Percentiles rank a stretch among this genome's conserved stretches.
Conservation (phyloP, 2,113 vertebrate genomes). For the Oreochromis aureus region DNA sequence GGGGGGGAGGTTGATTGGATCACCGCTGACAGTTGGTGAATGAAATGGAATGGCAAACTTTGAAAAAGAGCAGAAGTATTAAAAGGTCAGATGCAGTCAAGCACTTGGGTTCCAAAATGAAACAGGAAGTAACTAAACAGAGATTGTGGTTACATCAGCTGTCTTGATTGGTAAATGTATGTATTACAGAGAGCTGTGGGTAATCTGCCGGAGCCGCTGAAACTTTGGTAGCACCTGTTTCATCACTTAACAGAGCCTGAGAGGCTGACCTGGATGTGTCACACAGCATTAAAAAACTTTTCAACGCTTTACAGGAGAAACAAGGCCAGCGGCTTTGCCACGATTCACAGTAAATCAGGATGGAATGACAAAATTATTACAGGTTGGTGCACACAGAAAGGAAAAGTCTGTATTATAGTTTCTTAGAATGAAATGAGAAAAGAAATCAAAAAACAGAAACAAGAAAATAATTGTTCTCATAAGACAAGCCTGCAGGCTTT, state of each 20-base stretch:
- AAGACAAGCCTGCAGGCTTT: not conserved
- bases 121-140: not conserved
- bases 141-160: not conserved
- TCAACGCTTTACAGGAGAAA: not conserved
- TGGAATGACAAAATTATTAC: not conserved
- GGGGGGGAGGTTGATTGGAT: not conserved
- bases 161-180: not conserved
- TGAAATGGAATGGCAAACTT: not conserved
- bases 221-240: not conserved
- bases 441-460: not conserved
- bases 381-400: not conserved
- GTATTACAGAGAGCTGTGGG: not conserved
- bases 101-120: not conserved
- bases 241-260: not conserved
- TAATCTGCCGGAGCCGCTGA: not conserved
- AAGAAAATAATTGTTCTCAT: not conserved
- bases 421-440: not conserved
- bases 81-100: not conserved
- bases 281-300: not conserved
- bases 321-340: not conserved
- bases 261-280: constrained; percentile 34
- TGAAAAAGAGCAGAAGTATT: not conserved
- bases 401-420: not conserved
- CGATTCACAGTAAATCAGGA: not conserved
- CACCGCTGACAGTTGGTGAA: accelerated